Evolutionary conservation across 2,113 vertebrate species (phyloP).

Genomic region (Pseudopipra pipra): DNA sequence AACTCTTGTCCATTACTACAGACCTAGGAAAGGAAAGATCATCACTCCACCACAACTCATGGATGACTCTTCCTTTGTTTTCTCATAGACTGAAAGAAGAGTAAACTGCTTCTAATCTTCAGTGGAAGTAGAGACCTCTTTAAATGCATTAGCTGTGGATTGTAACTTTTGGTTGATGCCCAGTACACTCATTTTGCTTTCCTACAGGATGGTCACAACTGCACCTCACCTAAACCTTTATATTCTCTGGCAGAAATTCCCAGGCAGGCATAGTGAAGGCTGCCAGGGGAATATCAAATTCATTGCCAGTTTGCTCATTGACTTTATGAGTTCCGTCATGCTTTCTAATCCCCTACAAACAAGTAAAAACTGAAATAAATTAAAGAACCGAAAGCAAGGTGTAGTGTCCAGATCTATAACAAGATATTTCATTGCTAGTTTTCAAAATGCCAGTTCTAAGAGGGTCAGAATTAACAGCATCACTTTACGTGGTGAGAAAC

Average conservation of each 20-base stretch:
- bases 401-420: background rate
- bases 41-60: background rate
- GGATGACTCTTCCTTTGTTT: background rate
- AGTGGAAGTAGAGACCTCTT: background rate
- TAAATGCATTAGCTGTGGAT: background rate
- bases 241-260: background rate
- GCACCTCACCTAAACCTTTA: background rate
- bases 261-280: background rate
- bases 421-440: background rate
- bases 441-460: background rate
- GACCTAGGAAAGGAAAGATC: background rate
- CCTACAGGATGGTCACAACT: background rate
- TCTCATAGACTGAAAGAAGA: background rate
- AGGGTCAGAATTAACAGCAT: background rate
- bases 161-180: background rate
- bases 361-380: constrained; percentile 1
- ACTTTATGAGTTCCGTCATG: background rate
- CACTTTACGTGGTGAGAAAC: background rate
- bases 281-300: background rate
- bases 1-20: background rate
- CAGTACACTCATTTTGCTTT: background rate
- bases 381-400: background rate
- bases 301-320: background rate
- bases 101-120: background rate
- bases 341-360: background rate